phyloP scores from a whole-genome alignment of 2,113 vertebrate species.

The cat (Felis catus) region DNA sequence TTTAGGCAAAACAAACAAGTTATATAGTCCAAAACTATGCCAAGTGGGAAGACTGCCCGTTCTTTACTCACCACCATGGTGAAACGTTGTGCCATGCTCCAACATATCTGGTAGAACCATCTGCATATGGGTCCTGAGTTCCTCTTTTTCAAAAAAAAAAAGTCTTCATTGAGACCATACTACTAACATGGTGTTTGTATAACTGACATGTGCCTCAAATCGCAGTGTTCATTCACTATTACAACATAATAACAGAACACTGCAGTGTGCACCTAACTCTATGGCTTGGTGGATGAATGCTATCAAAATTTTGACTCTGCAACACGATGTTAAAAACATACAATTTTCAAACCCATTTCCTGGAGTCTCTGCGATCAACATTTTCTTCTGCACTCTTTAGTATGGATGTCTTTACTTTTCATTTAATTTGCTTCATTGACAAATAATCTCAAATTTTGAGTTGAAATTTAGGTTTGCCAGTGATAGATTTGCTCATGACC shows the following conservation, averaged over 20 bases:
- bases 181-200: rapidly evolving
- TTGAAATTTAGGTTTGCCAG: conserved; percentile 68
- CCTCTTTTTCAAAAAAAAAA: background rate
- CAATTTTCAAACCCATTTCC: background rate
- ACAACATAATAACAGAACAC: background rate
- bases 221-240: background rate
- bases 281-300: background rate
- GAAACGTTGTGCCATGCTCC: background rate
- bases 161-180: background rate
- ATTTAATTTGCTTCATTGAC: conserved; percentile 75
- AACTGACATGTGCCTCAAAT: background rate
- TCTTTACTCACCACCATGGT: background rate
- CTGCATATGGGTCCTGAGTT: background rate
- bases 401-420: conserved; percentile 49
- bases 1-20: background rate
- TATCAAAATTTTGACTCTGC: background rate
- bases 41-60: background rate
- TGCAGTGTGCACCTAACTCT: background rate
- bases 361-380: background rate
- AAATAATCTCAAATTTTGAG: conserved; percentile 70
- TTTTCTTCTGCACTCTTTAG: conserved; percentile 57
- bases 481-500: conserved; percentile 71
- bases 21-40: background rate
- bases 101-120: background rate
- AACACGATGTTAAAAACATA: background rate